These are phyloP conservation scores for Neoarius graeffei DNA, from an alignment of 2,113 vertebrate species.

Conservation along the genomic window DNA sequence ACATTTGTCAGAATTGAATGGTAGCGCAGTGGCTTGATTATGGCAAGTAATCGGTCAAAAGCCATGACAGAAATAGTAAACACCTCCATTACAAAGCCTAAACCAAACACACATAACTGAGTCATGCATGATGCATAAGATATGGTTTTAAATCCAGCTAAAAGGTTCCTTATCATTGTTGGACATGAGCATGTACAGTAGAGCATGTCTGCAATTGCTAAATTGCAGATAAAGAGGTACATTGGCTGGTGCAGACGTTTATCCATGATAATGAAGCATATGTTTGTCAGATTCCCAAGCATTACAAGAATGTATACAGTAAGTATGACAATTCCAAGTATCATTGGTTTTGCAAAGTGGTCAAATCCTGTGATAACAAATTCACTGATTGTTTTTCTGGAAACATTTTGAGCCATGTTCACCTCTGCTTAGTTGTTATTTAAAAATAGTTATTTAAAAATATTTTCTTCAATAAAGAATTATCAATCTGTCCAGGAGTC, in stretches of 20 bases:
- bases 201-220: slow-evolving; percentile 56
- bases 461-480: neutral
- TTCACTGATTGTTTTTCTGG: slow-evolving; percentile 38
- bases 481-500: neutral
- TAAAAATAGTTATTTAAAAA: neutral
- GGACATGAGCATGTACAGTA: slow-evolving; percentile 47
- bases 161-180: slow-evolving; percentile 47
- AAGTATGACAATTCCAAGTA: slow-evolving; percentile 47
- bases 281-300: slow-evolving; percentile 44
- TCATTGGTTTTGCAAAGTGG: slow-evolving; percentile 25
- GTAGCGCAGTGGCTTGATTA: slow-evolving; percentile 54
- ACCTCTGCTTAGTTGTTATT: neutral
- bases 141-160: slow-evolving; percentile 49
- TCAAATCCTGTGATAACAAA: slow-evolving; percentile 58
- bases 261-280: slow-evolving; percentile 48
- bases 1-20: slow-evolving; percentile 48
- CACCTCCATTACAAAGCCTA: slow-evolving; percentile 51
- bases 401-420: slow-evolving; percentile 50
- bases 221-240: slow-evolving; percentile 60
- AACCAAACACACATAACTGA: slow-evolving; percentile 48
- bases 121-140: slow-evolving; percentile 48
- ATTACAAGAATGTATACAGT: slow-evolving; percentile 36
- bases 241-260: slow-evolving; percentile 58
- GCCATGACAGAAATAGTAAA: slow-evolving; percentile 57
- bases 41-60: slow-evolving; percentile 54